Evolutionary conservation across 2,888 invertebrate genomes (phyloP).

Genomic region (Dromius quadrimaculatus): DNA sequence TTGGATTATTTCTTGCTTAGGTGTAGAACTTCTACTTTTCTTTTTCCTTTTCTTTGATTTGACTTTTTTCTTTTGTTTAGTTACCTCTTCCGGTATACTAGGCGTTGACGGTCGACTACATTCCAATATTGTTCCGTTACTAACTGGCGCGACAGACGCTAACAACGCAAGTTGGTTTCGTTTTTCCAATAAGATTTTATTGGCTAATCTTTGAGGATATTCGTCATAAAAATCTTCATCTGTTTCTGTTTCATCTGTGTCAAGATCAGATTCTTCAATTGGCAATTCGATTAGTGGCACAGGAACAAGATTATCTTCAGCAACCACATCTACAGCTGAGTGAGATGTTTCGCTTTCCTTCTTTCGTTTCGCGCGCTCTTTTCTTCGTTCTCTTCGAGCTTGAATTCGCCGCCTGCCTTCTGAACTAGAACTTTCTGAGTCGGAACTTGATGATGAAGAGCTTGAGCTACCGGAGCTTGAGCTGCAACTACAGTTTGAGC

Average conservation of each 20-base stretch:
- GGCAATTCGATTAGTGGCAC: conserved; percentile 70
- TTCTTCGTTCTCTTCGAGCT: conserved; percentile 65
- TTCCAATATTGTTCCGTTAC: conserved; percentile 73
- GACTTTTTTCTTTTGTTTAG: conserved; percentile 66
- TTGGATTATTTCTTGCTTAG: conserved; percentile 58
- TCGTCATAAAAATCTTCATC: conserved; percentile 91
- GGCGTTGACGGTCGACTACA: conserved; percentile 77
- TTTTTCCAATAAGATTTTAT: conserved; percentile 80
- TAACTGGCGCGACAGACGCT: conserved; percentile 74
- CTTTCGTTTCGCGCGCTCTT: conserved; percentile 68
- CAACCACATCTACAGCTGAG: conserved; percentile 69
- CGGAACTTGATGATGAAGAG: conserved; percentile 66
- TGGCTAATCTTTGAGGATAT: conserved; percentile 81
- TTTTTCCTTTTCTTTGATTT: conserved; percentile 78
- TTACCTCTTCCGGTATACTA: conserved; percentile 67
- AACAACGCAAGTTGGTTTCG: conserved; percentile 76
- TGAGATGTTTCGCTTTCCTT: conserved; percentile 64
- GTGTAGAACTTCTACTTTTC: conserved; percentile 71
- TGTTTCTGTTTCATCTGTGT: conserved; percentile 86
- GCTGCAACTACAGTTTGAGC: conserved; percentile 86
- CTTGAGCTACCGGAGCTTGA: conserved; percentile 74
- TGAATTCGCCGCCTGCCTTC: conserved; percentile 68
- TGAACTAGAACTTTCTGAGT: conserved; percentile 74
- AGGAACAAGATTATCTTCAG: conserved; percentile 65
- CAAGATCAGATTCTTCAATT: conserved; percentile 85